phyloP scores from a whole-genome alignment of 2,797 vertebrate species.

The Chanos chanos region DNA sequence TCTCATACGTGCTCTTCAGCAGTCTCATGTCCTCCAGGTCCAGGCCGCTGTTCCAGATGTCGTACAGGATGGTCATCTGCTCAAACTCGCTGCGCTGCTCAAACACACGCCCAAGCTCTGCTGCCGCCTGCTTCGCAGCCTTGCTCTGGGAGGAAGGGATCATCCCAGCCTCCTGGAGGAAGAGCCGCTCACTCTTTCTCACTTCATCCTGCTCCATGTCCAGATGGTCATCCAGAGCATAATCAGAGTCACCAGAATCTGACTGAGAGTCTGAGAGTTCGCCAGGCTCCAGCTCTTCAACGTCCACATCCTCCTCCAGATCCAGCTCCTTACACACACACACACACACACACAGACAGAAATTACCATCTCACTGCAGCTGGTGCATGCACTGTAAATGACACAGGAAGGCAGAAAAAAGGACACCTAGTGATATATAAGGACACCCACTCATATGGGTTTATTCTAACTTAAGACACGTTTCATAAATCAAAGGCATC shows the following conservation, averaged over 20 bases:
- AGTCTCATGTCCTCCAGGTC: slow-evolving; percentile 83
- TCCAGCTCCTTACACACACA: slow-evolving; percentile 55
- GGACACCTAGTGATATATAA: no score
- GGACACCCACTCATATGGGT: no score
- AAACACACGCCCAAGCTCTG: slow-evolving; percentile 33
- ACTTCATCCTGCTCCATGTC: slow-evolving; percentile 70
- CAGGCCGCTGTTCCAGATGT: slow-evolving; percentile 90
- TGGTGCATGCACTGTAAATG: no score
- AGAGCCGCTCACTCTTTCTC: slow-evolving; percentile 73
- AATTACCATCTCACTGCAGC: no score
- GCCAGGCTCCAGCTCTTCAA: slow-evolving; percentile 76
- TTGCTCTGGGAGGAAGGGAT: slow-evolving; percentile 50
- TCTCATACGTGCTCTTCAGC: slow-evolving; percentile 81
- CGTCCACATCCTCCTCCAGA: slow-evolving; percentile 73
- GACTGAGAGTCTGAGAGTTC: slow-evolving; percentile 68
- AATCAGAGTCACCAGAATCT: slow-evolving; percentile 40
- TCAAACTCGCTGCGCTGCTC: slow-evolving; percentile 87
- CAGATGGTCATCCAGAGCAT: slow-evolving; percentile 56
- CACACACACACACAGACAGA: not conserved
- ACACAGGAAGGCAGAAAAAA: no score
- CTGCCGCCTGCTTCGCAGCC: slow-evolving; percentile 2
- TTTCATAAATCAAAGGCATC: no score
- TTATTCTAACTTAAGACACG: no score
- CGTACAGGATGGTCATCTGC: slow-evolving; percentile 92
- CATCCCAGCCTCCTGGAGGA: slow-evolving; percentile 71